Base-by-base conservation (phyloP, 2,797 vertebrate species). In the Arrhamphus sclerolepis region DNA sequence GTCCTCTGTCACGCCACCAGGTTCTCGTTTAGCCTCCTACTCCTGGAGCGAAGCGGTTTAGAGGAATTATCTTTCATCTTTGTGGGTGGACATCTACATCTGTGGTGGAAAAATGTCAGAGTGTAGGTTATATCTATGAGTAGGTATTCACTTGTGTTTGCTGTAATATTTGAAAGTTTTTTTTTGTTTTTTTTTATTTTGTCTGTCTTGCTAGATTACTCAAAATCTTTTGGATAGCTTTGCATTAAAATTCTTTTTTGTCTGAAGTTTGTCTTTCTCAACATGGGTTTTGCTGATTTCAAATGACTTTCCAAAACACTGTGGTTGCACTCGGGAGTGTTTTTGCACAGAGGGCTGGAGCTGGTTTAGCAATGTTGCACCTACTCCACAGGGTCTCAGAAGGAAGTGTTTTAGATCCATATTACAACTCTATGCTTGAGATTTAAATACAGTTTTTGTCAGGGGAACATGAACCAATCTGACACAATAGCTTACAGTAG, bases 321-420 rank as follows among this genome's bases (percentile, higher is more conserved):
- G 56, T n/a, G 49, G 13, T 9, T 11, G 13, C 9, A n/a, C 9
- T 6, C 43, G 2, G 34, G 63, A 52, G n/a, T n/a, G 73, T 44
- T 75, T 68, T 80, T 70, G 64, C 70, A 44, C 11, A 42, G 44
- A 65, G 42, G 46, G 46, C 62, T 82, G 70, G 80, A 72, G 58
- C 75, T 59, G 41, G 61, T 28, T 46, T 57, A n/a, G 54, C 28
- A 46, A 47, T 63, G 50, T 46, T 61, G 50, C 71, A 65, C 65
- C 70, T 57, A 66, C 75, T 72, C 76, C 63, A 43, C 26, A 78
- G 76, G 70, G 64, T 71, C 51, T 89, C 75, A 83, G 88, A 89
- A 82, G 87, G 85, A 91, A 77, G 86, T 92, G 91, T 77, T 72
- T 66, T 44, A 60, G 38, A 43, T 43, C n/a, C 17, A 20, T 43